A percentile compares a stretch with the other conserved stretches of the same genome.
phyloP scores from a whole-genome alignment of 1,140 invertebrate species.

The Pemphigus obesinymphae region DNA sequence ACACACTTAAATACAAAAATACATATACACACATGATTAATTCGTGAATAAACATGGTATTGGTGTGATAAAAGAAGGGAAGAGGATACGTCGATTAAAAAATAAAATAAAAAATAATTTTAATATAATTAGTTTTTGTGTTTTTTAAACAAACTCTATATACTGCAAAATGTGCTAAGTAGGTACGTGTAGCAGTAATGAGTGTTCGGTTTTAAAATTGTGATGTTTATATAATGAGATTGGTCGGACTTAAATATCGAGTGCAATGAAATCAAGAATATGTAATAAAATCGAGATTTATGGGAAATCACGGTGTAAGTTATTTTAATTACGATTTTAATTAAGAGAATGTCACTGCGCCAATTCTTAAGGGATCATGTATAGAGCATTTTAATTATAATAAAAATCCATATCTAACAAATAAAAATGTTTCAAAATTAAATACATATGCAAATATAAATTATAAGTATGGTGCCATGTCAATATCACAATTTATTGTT shows the following conservation, averaged over 20 bases:
- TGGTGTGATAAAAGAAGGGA: background rate
- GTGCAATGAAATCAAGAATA: background rate
- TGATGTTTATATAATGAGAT: slow-evolving; percentile 20
- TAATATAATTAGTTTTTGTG: background rate
- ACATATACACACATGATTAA: background rate
- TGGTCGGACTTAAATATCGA: background rate
- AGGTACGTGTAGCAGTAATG: background rate
- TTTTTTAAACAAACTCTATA: background rate
- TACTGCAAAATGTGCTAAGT: background rate
- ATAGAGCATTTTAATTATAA: no score
- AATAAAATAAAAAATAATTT: background rate
- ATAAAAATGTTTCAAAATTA: no score
- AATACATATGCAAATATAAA: no score
- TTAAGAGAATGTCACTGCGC: no score
- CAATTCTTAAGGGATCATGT: no score
- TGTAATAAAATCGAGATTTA: background rate
- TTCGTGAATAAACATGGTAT: background rate
- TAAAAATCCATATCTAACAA: no score
- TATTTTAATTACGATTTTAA: slow-evolving; percentile 7
- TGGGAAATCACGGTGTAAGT: background rate
- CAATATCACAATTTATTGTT: no score
- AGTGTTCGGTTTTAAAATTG: background rate
- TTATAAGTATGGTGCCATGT: no score
- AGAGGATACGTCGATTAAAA: background rate
- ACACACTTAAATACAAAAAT: background rate